A percentile compares a stretch with the other conserved stretches of the same genome.
Conservation (phyloP, 2,888 invertebrate genomes). For the Oligia strigilis region DNA sequence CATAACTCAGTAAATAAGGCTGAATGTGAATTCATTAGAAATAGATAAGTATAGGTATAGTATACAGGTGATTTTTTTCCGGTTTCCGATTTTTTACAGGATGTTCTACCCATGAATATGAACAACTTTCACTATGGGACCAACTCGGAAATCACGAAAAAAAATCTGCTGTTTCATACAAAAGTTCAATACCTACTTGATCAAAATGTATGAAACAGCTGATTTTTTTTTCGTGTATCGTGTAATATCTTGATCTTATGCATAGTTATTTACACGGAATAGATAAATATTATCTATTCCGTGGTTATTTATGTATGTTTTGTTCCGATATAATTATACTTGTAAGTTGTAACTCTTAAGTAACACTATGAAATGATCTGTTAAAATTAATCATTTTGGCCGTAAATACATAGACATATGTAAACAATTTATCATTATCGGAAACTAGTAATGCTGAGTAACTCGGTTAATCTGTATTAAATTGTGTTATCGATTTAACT, state of each 20-base stretch:
- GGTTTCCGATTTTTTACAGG: too few relatives aligned
- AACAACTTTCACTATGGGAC: too few relatives aligned
- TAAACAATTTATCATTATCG: constrained; percentile 8
- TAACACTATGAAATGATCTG: neutral
- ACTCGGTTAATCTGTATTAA: constrained; percentile 46
- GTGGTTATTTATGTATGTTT: neutral
- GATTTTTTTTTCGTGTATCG: too few relatives aligned
- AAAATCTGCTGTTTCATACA: too few relatives aligned
- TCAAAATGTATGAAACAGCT: too few relatives aligned
- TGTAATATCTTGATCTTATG: neutral
- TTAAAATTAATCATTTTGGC: neutral
- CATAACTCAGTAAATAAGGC: neutral
- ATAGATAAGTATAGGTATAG: too few relatives aligned
- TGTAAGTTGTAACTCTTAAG: neutral
- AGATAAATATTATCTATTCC: too few relatives aligned
- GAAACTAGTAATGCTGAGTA: constrained; percentile 8
- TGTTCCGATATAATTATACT: neutral
- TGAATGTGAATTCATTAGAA: neutral
- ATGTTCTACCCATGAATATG: too few relatives aligned
- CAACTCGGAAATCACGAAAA: too few relatives aligned
- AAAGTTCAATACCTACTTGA: too few relatives aligned
- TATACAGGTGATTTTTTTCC: too few relatives aligned
- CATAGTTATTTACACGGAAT: too few relatives aligned
- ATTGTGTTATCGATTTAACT: constrained; percentile 54
- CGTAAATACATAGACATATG: neutral